Conservation (phyloP, 2,113 vertebrate genomes). For the Pelecanus crispus region DNA sequence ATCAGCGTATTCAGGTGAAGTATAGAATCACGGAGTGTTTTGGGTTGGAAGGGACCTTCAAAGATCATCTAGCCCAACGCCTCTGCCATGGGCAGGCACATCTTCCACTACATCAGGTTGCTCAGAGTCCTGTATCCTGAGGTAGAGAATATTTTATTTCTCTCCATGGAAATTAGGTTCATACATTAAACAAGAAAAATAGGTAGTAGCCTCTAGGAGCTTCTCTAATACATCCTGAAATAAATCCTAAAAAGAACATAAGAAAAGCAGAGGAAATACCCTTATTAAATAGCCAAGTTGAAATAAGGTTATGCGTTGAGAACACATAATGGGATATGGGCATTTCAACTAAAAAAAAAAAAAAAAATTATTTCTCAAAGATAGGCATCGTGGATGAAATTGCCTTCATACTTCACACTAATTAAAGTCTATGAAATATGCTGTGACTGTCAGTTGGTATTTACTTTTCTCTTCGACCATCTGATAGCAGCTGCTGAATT, state of each 20-base stretch:
- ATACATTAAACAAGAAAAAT: not conserved
- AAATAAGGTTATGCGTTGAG: not conserved
- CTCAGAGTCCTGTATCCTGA: not conserved
- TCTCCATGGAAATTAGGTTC: not conserved
- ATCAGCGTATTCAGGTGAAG: accelerated
- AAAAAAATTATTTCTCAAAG: not conserved
- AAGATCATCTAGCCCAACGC: not conserved
- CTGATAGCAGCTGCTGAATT: not conserved
- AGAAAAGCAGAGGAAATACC: not conserved
- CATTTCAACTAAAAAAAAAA: not conserved
- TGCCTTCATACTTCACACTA: not conserved
- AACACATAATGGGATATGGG: not conserved
- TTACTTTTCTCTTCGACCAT: not conserved
- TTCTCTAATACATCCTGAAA: not conserved
- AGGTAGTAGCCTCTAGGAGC: not conserved
- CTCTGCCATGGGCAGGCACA: not conserved
- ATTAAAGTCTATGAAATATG: not conserved
- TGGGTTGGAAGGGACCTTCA: not conserved
- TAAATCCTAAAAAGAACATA: not conserved
- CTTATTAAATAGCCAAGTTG: not conserved
- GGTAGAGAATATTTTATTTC: not conserved
- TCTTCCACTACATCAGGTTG: not conserved
- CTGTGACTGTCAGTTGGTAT: not conserved
- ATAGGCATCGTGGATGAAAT: not conserved
- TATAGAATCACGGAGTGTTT: not conserved